Evolutionary conservation across 2,113 vertebrate genomes (phyloP), one percentile per base, ranked within the genome.

Genomic region (Chloropsis cyanopogon): DNA sequence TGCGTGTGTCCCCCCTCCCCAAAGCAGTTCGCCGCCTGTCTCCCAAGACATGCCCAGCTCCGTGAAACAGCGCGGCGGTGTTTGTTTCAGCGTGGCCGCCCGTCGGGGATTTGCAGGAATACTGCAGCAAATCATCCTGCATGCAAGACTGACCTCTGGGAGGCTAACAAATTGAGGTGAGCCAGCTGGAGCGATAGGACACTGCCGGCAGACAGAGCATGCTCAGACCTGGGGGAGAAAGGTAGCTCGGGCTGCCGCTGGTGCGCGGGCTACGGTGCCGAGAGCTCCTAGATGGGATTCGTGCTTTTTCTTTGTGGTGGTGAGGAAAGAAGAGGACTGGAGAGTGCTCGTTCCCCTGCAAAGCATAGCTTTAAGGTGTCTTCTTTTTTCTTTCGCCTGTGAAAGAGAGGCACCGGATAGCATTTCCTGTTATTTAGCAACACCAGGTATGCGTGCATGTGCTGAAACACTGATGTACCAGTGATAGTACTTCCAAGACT

Each of bases 151-250:
- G 96, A 97, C 97, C 96, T 97, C 96, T 86, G 95, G 96, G 97
- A 95, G 72, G 94, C 97, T 95, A 82, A 94, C 96, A 97, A 96
- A 97, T 96, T 95, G 96, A 96, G 96, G 96, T 96, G 97, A 97
- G 95, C 91, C 94, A 86, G 95, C 96, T 90, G 94, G 94, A 96
- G 96, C 61, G 57, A 46, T 71, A 96, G 97, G 97, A 97, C 88
- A 94, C 70, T 50, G 85, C 92, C 24, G 80, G 28, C 85, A 78
- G 61, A 91, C 50, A 12, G 97, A 97, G 97, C 97, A 97, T 97
- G 95, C 96, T 95, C 97, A 94, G 96, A 96, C 86, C 84, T 49
- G 84, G 71, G 61, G 82, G 88, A 78, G 64, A 92, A 66, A 92
- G 94, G 90, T 86, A 77, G 92, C 79, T 92, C 73, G 17, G 84